A percentile compares a stretch with the other conserved stretches of the same genome.
phyloP scores from a whole-genome alignment of 2,888 invertebrate species.

The Agonopterix alstromeriana region DNA sequence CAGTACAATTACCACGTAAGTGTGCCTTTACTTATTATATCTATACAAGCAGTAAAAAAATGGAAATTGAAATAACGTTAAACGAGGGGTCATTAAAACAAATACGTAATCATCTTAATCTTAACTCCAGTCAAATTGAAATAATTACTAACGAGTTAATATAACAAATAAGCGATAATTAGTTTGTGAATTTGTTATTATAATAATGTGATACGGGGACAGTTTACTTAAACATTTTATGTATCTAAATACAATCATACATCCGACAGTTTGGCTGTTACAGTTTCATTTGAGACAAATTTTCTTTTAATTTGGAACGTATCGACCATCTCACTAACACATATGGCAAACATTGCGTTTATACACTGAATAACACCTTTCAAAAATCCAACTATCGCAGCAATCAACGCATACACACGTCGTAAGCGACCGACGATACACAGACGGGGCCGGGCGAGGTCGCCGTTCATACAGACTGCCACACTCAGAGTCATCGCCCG shows the following conservation, averaged over 20 bases:
- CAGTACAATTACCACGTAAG: slow-evolving; percentile 73
- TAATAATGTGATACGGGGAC: slow-evolving; percentile 30
- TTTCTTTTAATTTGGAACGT: slow-evolving; percentile 41
- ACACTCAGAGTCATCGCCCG: neutral
- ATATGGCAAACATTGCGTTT: slow-evolving; percentile 65
- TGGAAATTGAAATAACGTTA: slow-evolving; percentile 57
- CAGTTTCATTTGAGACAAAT: slow-evolving; percentile 39
- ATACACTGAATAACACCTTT: slow-evolving; percentile 34
- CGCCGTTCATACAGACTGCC: neutral
- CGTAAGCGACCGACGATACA: neutral
- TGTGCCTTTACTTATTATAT: slow-evolving; percentile 68
- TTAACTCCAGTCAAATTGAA: slow-evolving; percentile 66
- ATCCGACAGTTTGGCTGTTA: slow-evolving; percentile 36
- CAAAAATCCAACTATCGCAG: slow-evolving; percentile 17
- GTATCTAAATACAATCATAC: slow-evolving; percentile 33
- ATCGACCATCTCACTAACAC: slow-evolving; percentile 68
- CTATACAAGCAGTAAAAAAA: slow-evolving; percentile 74
- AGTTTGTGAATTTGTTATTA: slow-evolving; percentile 74
- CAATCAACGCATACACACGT: slow-evolving; percentile 7
- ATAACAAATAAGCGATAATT: slow-evolving; percentile 69
- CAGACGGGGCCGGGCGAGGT: neutral
- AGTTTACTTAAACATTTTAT: slow-evolving; percentile 27
- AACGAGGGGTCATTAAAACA: slow-evolving; percentile 54
- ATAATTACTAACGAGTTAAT: slow-evolving; percentile 69
- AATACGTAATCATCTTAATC: slow-evolving; percentile 48